These are phyloP conservation scores for Buphagus erythrorhynchus DNA, from an alignment of 2,797 vertebrate species.

Conservation along the genomic window DNA sequence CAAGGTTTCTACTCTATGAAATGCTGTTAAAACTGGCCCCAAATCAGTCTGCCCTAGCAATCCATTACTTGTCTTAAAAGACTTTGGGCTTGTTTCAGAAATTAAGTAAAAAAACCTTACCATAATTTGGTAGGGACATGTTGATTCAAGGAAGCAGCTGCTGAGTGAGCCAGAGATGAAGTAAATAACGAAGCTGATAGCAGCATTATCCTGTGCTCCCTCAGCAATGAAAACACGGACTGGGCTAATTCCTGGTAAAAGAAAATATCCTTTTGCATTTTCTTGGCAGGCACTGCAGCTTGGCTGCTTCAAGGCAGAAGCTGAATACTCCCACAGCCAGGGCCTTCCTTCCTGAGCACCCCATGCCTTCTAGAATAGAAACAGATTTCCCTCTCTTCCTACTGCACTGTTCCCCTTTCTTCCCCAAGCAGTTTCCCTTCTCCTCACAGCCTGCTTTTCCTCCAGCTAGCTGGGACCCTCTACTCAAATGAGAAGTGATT, in stretches of 20 bases:
- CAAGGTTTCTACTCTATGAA: background rate
- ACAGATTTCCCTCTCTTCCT: background rate
- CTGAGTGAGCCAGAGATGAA: background rate
- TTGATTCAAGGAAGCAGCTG: constrained; percentile 34
- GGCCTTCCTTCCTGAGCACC: background rate
- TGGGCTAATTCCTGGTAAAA: background rate
- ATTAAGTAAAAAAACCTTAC: background rate
- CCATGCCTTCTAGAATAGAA: background rate
- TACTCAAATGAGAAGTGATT: background rate
- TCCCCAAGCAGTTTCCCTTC: background rate
- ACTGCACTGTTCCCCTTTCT: background rate
- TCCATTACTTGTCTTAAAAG: background rate
- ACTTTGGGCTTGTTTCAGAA: background rate
- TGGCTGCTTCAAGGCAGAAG: background rate
- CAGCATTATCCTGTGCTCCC: background rate
- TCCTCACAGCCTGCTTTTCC: background rate
- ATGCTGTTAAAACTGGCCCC: background rate
- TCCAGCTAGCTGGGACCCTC: background rate
- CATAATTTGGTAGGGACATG: background rate
- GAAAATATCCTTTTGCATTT: constrained; percentile 28
- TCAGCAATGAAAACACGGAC: background rate
- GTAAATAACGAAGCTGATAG: background rate
- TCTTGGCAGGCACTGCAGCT: background rate
- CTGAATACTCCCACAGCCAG: background rate
- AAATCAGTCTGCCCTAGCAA: background rate